phyloP scores from a whole-genome alignment of 35 echinoderm and acorn worm genomes.

The Heliocidaris tuberculata region DNA sequence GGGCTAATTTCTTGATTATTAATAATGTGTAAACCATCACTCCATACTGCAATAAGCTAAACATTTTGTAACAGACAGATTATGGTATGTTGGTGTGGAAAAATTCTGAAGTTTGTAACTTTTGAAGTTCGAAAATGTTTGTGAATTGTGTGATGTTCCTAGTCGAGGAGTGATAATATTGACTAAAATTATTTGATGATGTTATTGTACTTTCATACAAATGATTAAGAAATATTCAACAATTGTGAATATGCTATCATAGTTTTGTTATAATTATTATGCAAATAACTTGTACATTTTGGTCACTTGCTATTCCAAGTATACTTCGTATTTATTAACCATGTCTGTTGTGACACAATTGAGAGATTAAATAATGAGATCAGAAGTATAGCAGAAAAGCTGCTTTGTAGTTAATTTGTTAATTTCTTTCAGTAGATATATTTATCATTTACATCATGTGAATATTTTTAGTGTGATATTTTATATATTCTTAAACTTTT shows the following conservation, averaged over 20 bases:
- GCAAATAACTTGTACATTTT: constrained; percentile 18
- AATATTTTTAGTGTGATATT: constrained; percentile 11
- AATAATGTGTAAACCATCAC: not conserved
- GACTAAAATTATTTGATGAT: not conserved
- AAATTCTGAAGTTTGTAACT: not conserved
- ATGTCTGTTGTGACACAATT: not conserved
- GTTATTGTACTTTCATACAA: constrained; percentile 4
- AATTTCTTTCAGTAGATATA: not conserved
- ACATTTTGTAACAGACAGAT: not conserved
- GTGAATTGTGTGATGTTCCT: not conserved
- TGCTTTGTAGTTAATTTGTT: not conserved
- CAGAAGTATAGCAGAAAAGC: not conserved
- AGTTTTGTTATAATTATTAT: constrained; percentile 12
- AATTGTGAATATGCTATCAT: constrained; percentile 12
- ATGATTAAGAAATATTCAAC: not conserved
- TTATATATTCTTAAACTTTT: constrained; percentile 7
- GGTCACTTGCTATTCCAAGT: not conserved
- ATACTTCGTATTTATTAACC: constrained; percentile 12
- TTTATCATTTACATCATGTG: constrained; percentile 1
- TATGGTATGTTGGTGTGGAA: not conserved
- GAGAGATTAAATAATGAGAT: constrained; percentile 13
- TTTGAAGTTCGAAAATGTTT: not conserved
- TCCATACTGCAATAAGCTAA: not conserved
- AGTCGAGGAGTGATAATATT: not conserved
- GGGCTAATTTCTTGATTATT: not conserved